Evolutionary conservation across 2,888 invertebrate genomes (phyloP), one percentile per base, ranked within the genome.

Genomic region (Mythimna loreyi): DNA sequence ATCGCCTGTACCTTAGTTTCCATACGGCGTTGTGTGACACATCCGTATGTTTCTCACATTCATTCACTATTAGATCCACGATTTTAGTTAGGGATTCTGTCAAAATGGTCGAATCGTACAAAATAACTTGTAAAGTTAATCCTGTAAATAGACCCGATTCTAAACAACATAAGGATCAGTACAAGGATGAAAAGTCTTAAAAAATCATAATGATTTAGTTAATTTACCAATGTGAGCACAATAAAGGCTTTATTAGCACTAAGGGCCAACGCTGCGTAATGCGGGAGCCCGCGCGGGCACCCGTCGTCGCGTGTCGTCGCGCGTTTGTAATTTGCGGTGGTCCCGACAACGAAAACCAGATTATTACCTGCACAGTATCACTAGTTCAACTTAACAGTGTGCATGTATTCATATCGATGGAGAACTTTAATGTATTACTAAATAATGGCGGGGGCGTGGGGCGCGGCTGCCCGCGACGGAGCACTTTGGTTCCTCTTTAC

Each of bases 111-210:
- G 96, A 96, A 65, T 96, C 95, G 0, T 95, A 95, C 80, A 96
- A 94, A 69, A 96, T 96, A 21, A 96, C 95, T 7, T 96, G 95
- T 75, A 95, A 93, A 84, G 94, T 96, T n/a, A 96, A 96, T 58
- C 95, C 96, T 0, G 90, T 93, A 0, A 94, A 93, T 61, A 87
- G 89, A 67, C 61, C 75, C 8, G 80, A 82, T 3, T 50, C 36
- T n/a, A 78, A 74, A 33, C 53, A 66, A 30, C 30, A 55, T 11
- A 62, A 72, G 25, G 74, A 66, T 21, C 28, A 59, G 19, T 64
- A 73, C 21, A 77, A 77, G 19, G 72, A 75, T 0, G 55, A 33
- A 9, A 82, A 83, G 53, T 45, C 69, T 76, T 67, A 67, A 36
- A 45, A n/a, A 16, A 25, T 21, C 19, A 33, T 45, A 2, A 33